Evolutionary conservation across 2,113 vertebrate genomes (phyloP), one percentile per base, ranked within the genome.

Genomic region (Scomber colias): DNA sequence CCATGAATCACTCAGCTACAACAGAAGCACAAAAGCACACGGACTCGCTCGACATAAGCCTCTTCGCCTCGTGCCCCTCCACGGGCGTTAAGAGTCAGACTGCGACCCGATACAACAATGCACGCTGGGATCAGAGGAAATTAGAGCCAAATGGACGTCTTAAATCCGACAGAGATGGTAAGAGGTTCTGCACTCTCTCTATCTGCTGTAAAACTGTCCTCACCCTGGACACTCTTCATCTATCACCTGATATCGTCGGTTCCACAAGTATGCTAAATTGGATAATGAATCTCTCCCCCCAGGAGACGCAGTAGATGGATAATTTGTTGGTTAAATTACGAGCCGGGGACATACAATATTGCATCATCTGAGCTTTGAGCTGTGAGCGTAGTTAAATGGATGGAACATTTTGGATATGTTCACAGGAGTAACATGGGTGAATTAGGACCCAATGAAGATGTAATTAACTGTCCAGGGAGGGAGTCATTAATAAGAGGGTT

Each of bases 271-370:
- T 40, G 45, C 83, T 84, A 77, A 90, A 90, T 82, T 90, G 86
- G 85, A 87, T 92, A 91, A 91, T 92, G 86, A 90, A 91, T 90
- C 84, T 77, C 77, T 67, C 50, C 57, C 71, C 77, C 73, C 55
- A 66, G 79, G 89, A 90, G 84, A 88, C 44, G 57, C 69, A 46
- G 50, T 61, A 70, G 87, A 92, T 89, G 81, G 89, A 91, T 90
- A 85, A 83, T 90, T 90, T 90, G 88, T 79, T 76, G 81, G 84
- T 80, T 87, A 84, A 89, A 92, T 91, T 83, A 86, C 24, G 64
- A 87, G 79, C 64, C 0, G 5, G 81, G 54, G 77, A 78, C 75
- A 85, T 82, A 27, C 24, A 27, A 27, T 27, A 79, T 81, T 81
- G 79, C 80, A 83, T 85, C 84, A 79, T 54, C 77, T 3, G 24